A percentile compares a stretch with the other conserved stretches of the same genome.
Evolutionary conservation across 92 coral and sea anemone genomes (phyloP).

Genomic region (Porites cylindrica): DNA sequence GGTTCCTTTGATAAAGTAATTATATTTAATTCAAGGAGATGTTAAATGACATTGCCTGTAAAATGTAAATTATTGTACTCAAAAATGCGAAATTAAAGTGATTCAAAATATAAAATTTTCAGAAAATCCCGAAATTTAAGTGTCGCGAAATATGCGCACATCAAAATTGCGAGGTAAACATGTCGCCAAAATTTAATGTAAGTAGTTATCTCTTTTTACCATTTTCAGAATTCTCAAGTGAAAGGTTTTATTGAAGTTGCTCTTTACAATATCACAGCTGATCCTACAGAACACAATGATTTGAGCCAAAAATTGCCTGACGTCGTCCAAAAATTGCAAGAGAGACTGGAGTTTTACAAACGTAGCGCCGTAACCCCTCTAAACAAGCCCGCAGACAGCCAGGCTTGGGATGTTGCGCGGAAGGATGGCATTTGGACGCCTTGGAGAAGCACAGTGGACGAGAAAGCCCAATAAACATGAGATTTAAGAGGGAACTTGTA

Average conservation of each 20-base stretch:
- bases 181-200: not conserved
- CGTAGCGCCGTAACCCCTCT: constrained; percentile 63
- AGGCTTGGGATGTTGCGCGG: constrained; percentile 61
- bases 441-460: constrained; percentile 41
- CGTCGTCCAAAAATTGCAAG: constrained; percentile 58
- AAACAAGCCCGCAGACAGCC: constrained; percentile 70
- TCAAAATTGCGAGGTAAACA: not conserved
- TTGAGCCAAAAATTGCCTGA: constrained; percentile 75
- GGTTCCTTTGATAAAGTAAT: no score
- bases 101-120: no score
- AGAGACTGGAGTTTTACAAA: constrained; percentile 68
- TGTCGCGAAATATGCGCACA: no score
- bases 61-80: no score
- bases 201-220: not conserved
- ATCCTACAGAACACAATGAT: constrained; percentile 77
- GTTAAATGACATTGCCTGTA: no score
- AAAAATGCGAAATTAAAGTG: no score
- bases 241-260: constrained; percentile 62
- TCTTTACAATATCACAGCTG: constrained; percentile 86
- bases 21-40: no score
- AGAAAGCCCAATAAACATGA: not conserved
- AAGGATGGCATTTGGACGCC: constrained; percentile 82
- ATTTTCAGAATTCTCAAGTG: constrained; percentile 21
- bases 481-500: not conserved
- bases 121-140: no score